A percentile compares a stretch with the other conserved stretches of the same genome.
These are phyloP conservation scores for Pseudomyrmex dendroicus DNA, from an alignment of 1,140 invertebrate genomes.

Conservation along the genomic window DNA sequence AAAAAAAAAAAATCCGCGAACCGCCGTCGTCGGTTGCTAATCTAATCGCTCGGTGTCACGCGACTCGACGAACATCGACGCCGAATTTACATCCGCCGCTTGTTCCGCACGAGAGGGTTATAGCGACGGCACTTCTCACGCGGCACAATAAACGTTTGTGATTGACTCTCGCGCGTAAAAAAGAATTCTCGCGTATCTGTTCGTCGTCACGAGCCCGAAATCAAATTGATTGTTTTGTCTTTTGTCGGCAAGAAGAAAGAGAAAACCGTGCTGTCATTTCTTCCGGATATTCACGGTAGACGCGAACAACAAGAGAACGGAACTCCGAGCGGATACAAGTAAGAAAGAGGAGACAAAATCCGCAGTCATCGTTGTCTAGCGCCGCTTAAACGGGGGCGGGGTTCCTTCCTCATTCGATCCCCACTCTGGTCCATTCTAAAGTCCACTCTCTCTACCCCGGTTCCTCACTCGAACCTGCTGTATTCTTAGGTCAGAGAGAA, in stretches of 20 bases:
- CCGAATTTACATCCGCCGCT: slow-evolving; percentile 52
- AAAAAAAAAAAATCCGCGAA: slow-evolving; percentile 45
- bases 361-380: slow-evolving; percentile 66
- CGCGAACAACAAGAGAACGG: background rate
- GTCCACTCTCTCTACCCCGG: slow-evolving; percentile 76
- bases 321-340: slow-evolving; percentile 8
- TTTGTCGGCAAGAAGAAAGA: background rate
- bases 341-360: slow-evolving; percentile 70
- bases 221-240: background rate
- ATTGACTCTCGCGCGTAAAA: background rate
- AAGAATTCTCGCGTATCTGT: slow-evolving; percentile 35
- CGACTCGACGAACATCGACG: slow-evolving; percentile 50
- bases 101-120: slow-evolving; percentile 45
- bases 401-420: slow-evolving; percentile 58
- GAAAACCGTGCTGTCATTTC: background rate
- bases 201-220: slow-evolving; percentile 8
- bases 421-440: slow-evolving; percentile 54
- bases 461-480: slow-evolving; percentile 73
- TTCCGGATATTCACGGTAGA: background rate
- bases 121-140: slow-evolving; percentile 11
- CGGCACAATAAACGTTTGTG: slow-evolving; percentile 24
- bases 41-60: slow-evolving; percentile 56
- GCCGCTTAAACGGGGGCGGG: slow-evolving; percentile 64
- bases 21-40: slow-evolving; percentile 40
- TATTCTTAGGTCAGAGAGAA: slow-evolving; percentile 83